Evolutionary conservation across 1,140 invertebrate species (phyloP).

Genomic region (Drosophila pectinifera): DNA sequence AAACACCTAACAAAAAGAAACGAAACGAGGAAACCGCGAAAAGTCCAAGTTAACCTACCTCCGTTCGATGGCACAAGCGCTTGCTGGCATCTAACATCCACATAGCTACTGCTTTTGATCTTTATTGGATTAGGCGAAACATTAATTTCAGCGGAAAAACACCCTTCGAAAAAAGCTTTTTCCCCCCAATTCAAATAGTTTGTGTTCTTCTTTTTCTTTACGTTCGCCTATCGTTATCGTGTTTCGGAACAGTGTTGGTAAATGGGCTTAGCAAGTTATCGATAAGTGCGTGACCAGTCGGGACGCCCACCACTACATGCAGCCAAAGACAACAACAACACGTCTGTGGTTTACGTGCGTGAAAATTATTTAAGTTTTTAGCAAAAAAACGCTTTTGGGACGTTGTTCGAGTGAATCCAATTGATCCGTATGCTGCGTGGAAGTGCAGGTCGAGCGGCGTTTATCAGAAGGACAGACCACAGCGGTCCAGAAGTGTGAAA

Average conservation of each 20-base stretch:
- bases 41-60: slow-evolving; percentile 39
- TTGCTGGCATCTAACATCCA: slow-evolving; percentile 65
- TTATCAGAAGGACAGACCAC: slow-evolving; percentile 19
- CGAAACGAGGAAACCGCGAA: background rate
- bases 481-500: slow-evolving; percentile 40
- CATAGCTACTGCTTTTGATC: slow-evolving; percentile 64
- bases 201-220: background rate
- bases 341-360: slow-evolving; percentile 74
- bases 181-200: slow-evolving; percentile 24
- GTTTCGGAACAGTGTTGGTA: slow-evolving; percentile 15
- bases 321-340: slow-evolving; percentile 44
- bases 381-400: slow-evolving; percentile 57
- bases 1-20: background rate
- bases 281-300: slow-evolving; percentile 38
- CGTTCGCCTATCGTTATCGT: slow-evolving; percentile 7
- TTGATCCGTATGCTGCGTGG: slow-evolving; percentile 57
- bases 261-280: slow-evolving; percentile 26
- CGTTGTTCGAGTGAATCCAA: slow-evolving; percentile 12
- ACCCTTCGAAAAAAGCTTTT: slow-evolving; percentile 31
- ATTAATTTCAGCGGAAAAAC: slow-evolving; percentile 49
- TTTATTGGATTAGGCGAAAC: slow-evolving; percentile 57
- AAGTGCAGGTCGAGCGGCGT: slow-evolving; percentile 14
- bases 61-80: slow-evolving; percentile 51
- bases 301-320: slow-evolving; percentile 48
- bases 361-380: slow-evolving; percentile 80